Evolutionary conservation across 1,140 invertebrate species (phyloP).

Genomic region (Drosophila micromelanica): DNA sequence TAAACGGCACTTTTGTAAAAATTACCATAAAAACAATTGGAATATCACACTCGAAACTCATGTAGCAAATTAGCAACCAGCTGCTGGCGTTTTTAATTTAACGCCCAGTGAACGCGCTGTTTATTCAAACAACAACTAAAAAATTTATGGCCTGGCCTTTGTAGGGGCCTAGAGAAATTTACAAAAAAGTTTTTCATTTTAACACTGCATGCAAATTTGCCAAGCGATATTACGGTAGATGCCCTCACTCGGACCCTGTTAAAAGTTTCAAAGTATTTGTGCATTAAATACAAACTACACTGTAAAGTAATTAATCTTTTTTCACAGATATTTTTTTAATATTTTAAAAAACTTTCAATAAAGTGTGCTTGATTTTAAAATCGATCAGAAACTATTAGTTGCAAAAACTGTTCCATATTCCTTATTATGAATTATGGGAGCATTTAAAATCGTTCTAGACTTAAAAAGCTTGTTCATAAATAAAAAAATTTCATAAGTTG

Average conservation of each 20-base stretch:
- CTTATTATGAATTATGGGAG: too few species aligned
- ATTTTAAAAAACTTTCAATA: too few species aligned
- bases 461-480: too few species aligned
- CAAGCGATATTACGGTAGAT: not conserved
- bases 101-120: slow-evolving; percentile 34
- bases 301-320: not conserved
- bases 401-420: too few species aligned
- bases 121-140: slow-evolving; percentile 35
- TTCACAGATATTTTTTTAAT: not conserved
- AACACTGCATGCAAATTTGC: slow-evolving; percentile 34
- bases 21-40: slow-evolving; percentile 28
- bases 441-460: too few species aligned
- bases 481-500: too few species aligned
- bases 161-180: slow-evolving; percentile 18
- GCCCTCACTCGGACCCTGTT: not conserved
- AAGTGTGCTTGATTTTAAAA: too few species aligned
- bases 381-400: too few species aligned
- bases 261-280: not conserved
- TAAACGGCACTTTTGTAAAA: slow-evolving; percentile 6
- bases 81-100: slow-evolving; percentile 63
- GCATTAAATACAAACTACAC: not conserved
- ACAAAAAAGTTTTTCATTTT: slow-evolving; percentile 34
- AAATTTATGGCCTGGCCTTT: slow-evolving; percentile 29
- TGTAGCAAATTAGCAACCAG: slow-evolving; percentile 53
- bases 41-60: slow-evolving; percentile 26